Evolutionary conservation across 2,888 invertebrate species (phyloP).

Genomic region (Drosophila macrospina): DNA sequence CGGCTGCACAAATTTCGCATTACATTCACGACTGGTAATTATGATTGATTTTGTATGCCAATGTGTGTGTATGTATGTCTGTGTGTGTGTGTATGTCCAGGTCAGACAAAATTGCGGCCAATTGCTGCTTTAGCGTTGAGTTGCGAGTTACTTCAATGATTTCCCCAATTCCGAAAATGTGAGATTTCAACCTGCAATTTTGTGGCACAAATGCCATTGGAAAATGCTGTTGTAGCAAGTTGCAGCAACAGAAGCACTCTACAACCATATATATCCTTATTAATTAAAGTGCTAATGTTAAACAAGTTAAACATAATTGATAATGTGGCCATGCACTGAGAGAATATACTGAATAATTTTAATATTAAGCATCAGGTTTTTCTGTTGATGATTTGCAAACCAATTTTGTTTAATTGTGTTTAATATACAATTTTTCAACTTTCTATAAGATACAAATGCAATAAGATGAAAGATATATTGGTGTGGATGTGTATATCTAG

Average conservation of each 20-base stretch:
- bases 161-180: constrained; percentile 34
- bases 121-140: constrained; percentile 37
- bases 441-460: no score
- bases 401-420: no score
- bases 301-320: constrained; percentile 28
- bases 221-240: constrained; percentile 9
- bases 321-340: constrained; percentile 1
- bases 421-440: no score
- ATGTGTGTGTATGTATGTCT: not conserved
- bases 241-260: not conserved
- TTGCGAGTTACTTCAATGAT: constrained; percentile 45
- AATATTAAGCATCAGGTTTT: not conserved
- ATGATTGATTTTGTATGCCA: constrained; percentile 66
- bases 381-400: no score
- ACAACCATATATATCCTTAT: constrained; percentile 18
- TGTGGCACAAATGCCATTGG: constrained; percentile 10
- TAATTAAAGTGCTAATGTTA: constrained; percentile 36
- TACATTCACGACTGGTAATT: constrained; percentile 55
- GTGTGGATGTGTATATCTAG: no score
- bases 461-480: no score
- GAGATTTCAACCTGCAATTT: constrained; percentile 33
- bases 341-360: not conserved
- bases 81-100: not conserved
- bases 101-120: constrained; percentile 20
- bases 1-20: constrained; percentile 20